phyloP scores from a whole-genome alignment of 1,140 invertebrate genomes.

The Lepidurus couesii region DNA sequence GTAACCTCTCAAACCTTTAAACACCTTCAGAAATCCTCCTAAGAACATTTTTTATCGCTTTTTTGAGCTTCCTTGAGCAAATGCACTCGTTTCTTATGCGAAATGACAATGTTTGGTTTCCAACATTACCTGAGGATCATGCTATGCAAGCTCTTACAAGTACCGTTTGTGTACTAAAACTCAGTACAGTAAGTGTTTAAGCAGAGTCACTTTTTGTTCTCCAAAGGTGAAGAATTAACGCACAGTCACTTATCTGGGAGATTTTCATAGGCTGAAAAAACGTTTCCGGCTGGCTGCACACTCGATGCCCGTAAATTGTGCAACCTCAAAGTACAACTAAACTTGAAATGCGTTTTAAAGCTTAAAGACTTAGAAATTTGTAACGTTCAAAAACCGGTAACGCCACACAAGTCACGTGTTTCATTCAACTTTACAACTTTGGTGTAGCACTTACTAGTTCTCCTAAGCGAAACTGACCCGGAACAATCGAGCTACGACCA shows the following conservation, averaged over 20 bases:
- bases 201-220: not conserved
- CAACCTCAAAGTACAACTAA: not conserved
- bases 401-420: no score
- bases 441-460: no score
- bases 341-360: not conserved
- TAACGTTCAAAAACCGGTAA: not conserved
- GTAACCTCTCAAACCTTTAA: no score
- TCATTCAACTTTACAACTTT: no score
- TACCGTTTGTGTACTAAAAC: not conserved
- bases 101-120: not conserved
- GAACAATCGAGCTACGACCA: slow-evolving; percentile 7
- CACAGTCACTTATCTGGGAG: not conserved
- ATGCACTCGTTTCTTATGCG: no score
- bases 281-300: not conserved
- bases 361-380: not conserved
- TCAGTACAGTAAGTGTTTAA: not conserved
- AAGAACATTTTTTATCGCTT: no score
- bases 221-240: not conserved
- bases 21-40: no score
- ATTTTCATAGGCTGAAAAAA: not conserved
- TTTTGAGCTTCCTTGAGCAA: no score
- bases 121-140: not conserved
- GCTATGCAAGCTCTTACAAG: not conserved
- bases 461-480: not conserved
- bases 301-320: not conserved